These are phyloP conservation scores for Stenolophus ochropezus DNA, from an alignment of 2,888 invertebrate species.

Conservation along the genomic window DNA sequence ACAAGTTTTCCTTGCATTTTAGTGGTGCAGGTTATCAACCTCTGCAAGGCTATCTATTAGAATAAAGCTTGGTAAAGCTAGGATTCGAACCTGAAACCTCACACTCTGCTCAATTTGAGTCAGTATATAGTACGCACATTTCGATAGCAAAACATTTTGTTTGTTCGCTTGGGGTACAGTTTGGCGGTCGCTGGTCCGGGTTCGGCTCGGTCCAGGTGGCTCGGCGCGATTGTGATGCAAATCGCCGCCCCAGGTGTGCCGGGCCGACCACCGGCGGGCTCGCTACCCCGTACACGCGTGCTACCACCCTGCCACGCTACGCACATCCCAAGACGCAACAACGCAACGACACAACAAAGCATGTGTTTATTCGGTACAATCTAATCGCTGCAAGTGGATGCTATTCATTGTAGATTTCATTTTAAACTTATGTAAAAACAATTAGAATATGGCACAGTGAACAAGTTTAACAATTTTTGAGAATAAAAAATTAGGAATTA, in stretches of 20 bases:
- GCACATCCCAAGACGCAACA: neutral
- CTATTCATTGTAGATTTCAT: neutral
- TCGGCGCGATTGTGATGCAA: slow-evolving; percentile 67
- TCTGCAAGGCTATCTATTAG: too few relatives aligned
- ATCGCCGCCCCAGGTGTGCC: slow-evolving; percentile 63
- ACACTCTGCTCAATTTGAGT: too few relatives aligned
- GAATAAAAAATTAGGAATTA: too few relatives aligned
- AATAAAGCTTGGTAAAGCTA: too few relatives aligned
- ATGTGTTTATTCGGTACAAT: neutral
- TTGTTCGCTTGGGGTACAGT: neutral
- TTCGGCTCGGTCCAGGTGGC: slow-evolving; percentile 65
- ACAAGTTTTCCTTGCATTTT: too few relatives aligned
- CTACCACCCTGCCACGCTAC: neutral
- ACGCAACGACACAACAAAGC: neutral
- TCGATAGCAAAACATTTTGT: too few relatives aligned
- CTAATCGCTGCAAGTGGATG: neutral
- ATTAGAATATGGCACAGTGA: neutral
- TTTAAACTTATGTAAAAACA: neutral
- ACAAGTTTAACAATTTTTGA: too few relatives aligned
- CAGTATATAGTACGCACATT: too few relatives aligned
- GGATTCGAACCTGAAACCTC: too few relatives aligned
- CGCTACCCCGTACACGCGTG: slow-evolving; percentile 17
- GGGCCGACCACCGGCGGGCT: slow-evolving; percentile 51
- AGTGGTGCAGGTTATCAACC: too few relatives aligned
- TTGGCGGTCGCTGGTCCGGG: neutral